Conservation (phyloP, 2,113 vertebrate genomes). For the Halichoeres trimaculatus region DNA sequence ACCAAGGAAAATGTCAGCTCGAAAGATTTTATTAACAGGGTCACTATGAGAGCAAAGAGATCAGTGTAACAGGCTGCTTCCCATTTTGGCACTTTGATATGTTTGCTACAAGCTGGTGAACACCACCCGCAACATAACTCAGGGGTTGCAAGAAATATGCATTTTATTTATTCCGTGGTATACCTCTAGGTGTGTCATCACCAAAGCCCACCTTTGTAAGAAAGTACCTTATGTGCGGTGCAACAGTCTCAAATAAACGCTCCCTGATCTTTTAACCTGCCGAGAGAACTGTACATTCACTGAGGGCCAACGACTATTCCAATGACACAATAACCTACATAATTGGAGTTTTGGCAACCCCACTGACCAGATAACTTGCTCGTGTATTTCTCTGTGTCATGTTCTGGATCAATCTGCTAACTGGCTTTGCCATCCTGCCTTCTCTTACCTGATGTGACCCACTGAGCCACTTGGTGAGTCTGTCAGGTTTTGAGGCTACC, state of each 20-base stretch:
- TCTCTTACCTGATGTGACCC: neutral
- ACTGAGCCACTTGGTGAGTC: neutral
- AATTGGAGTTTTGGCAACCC: neutral
- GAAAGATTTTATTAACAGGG: constrained; percentile 33
- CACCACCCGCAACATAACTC: too few relatives aligned
- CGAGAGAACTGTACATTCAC: neutral
- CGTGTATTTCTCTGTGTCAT: neutral
- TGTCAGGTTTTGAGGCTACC: neutral
- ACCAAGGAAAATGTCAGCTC: constrained; percentile 30
- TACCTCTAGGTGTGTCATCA: too few relatives aligned
- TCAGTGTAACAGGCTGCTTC: constrained; percentile 39
- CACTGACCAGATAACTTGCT: neutral
- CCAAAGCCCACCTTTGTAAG: neutral
- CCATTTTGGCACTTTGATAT: constrained; percentile 30
- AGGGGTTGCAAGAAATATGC: too few relatives aligned
- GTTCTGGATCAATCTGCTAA: neutral
- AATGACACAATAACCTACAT: neutral
- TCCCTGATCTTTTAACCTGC: neutral
- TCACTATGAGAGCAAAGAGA: constrained; percentile 38
- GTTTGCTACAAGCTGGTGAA: too few relatives aligned
- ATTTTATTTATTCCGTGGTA: too few relatives aligned
- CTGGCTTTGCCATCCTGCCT: neutral
- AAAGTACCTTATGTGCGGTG: neutral
- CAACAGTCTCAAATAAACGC: neutral
- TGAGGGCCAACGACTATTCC: neutral